A percentile compares a stretch with the other conserved stretches of the same genome.
These are phyloP conservation scores for Danio choprae DNA, from an alignment of 2,797 vertebrate genomes.

Conservation along the genomic window DNA sequence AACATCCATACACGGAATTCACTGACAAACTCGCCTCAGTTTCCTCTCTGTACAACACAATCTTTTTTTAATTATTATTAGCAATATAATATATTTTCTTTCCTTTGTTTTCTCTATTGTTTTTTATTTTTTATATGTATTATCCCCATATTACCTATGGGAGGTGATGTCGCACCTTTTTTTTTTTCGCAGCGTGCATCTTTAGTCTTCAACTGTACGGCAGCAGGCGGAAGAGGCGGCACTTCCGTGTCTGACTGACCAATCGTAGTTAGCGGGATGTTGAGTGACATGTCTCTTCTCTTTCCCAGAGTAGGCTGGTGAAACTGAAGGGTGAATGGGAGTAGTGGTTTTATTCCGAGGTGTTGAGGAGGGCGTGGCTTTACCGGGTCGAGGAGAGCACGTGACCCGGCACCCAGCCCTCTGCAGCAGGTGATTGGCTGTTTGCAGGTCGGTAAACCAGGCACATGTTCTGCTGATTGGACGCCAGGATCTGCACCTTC, in stretches of 20 bases:
- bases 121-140: constrained; percentile 65
- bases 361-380: constrained; percentile 40
- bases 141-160: constrained; percentile 74
- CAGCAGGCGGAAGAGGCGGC: constrained; percentile 65
- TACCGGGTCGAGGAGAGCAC: constrained; percentile 82
- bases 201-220: constrained; percentile 66
- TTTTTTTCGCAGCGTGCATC: constrained; percentile 24
- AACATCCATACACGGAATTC: constrained; percentile 75
- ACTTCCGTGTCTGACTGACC: constrained; percentile 70
- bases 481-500: constrained; percentile 93
- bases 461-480: constrained; percentile 98
- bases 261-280: constrained; percentile 75
- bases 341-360: constrained; percentile 36
- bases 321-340: constrained; percentile 50
- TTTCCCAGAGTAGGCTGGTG: constrained; percentile 71
- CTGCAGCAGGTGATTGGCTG: constrained; percentile 90
- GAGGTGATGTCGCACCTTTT: constrained; percentile 57
- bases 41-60: constrained; percentile 77
- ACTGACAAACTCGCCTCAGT: constrained; percentile 67
- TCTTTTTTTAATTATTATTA: constrained; percentile 61
- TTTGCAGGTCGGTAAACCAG: constrained; percentile 95
- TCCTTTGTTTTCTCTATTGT: constrained; percentile 47
- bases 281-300: constrained; percentile 80
- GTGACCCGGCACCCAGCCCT: constrained; percentile 96
- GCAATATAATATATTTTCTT: constrained; percentile 59